Evolutionary conservation across 2,113 vertebrate genomes (phyloP), one percentile per base, ranked within the genome.

Genomic region (Anarrhichthys ocellatus): DNA sequence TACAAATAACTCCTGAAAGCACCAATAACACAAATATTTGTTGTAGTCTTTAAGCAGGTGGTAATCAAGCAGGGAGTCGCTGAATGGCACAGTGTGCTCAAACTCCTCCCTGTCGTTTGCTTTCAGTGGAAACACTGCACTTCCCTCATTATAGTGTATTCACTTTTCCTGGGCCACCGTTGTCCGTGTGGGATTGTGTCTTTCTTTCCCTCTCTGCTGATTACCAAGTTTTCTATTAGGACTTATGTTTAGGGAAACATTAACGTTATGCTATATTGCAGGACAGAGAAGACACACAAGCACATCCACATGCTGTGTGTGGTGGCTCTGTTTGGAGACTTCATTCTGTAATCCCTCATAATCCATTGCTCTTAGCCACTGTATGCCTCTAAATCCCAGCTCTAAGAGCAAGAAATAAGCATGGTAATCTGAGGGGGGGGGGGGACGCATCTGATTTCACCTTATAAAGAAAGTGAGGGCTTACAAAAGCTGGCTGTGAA

Each of bases 311-410:
- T 62, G 64, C 78, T 84, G 42, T 38, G 82, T 80, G 76, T 82
- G 89, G 90, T 82, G 89, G 62, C 87, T 87, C 81, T 91, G 83
- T 92, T 92, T 89, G 88, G 88, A 87, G 87, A 87, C 90, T 90
- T 84, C 78, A 78, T 81, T 85, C 81, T 38, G 81, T 94, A 95
- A 95, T 95, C 94, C 92, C 61, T 83, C 88, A 84, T 94, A 94
- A 94, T 93, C 94, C 91, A 83, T 88, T 88, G 88, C 92, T 94
- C 63, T 94, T 94, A 93, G 91, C 88, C 89, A 93, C 88, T 92
- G 90, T 92, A 76, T 92, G 91, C 79, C 61, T 89, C 88, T 88
- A 93, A 94, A 94, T 93, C 91, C 84, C 77, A 68, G 86, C 85
- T 91, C 76, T 87, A 85, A 86, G 71, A 88, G 91, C 81, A 89